Evolutionary conservation across 2,888 invertebrate genomes (phyloP), one percentile per base, ranked within the genome.

Genomic region (Drosophila macrospina): DNA sequence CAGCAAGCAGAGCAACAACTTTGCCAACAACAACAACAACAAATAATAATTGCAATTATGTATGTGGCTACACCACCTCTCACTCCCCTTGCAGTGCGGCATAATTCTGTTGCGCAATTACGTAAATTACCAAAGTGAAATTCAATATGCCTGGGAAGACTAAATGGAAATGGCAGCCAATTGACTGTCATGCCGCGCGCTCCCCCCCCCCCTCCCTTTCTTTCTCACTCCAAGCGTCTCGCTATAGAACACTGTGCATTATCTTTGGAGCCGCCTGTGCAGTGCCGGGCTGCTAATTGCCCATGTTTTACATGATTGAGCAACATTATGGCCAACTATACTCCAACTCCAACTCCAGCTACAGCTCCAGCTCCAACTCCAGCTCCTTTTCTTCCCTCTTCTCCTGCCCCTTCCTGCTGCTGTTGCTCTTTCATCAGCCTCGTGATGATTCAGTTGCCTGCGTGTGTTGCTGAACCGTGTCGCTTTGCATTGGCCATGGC

Each of bases 81-180:
- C n/a, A 5, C 6, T 10, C 0, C 8, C n/a, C 6, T 28, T 13
- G 11, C 42, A 57, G 20, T 51, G 44, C 67, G 57, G 47, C 59
- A 57, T 60, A 67, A 70, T 78, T 60, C 70, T 67, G 71, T 80
- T 77, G 72, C 69, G 69, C 78, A 86, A 80, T 82, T 82, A 82
- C 84, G 84, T 75, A 82, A 82, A 82, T 84, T 82, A 69, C 69
- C 81, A 62, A 80, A 84, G 75, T 75, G 87, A 80, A 78, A 82
- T 82, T 82, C 84, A 78, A 86, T 82, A 86, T 80, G 84, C 68
- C 51, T 63, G 66, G 50, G 32, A 61, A 48, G 64, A 57, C 72
- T 52, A 80, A 80, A 60, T 78, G 69, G 56, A 55, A 62, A 66
- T 65, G 66, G 60, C 66, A 52, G 60, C 15, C 51, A 70, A 56